Conservation (phyloP, 2,113 vertebrate species). For the Paraplagusia blochii region DNA sequence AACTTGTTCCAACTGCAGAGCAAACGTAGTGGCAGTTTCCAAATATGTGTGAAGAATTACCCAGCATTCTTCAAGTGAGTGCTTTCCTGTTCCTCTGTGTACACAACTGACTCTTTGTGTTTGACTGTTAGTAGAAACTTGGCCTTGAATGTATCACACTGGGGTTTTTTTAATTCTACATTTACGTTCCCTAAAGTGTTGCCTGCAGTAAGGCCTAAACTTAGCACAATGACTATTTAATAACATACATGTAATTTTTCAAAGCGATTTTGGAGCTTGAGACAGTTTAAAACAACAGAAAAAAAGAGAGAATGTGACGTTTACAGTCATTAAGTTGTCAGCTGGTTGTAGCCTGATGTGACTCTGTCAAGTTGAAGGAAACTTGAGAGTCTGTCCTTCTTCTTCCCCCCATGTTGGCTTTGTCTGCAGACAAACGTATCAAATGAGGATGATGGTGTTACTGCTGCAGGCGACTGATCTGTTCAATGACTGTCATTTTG, state of each 20-base stretch:
- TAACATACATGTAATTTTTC: background rate
- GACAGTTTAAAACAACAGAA: conserved; percentile 21
- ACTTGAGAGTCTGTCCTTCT: conserved; percentile 41
- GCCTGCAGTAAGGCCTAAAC: background rate
- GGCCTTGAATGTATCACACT: conserved; percentile 1
- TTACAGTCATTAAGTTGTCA: conserved; percentile 54
- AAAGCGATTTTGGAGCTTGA: conserved; percentile 28
- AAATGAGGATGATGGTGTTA: conserved; percentile 13
- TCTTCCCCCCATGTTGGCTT: conserved; percentile 15
- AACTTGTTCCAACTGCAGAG: conserved; percentile 46
- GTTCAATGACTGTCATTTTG: conserved; percentile 20
- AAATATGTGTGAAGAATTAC: conserved; percentile 34
- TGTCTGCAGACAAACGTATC: conserved; percentile 34
- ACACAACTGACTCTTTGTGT: conserved; percentile 10
- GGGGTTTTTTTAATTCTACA: conserved; percentile 1
- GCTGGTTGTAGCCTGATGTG: conserved; percentile 24
- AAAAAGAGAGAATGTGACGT: conserved; percentile 11
- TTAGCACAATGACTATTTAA: background rate
- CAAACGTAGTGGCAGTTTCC: conserved; percentile 24
- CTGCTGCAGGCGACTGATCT: conserved; percentile 11
- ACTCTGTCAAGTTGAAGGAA: conserved; percentile 33
- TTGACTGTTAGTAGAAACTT: conserved; percentile 9
- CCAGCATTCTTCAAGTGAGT: conserved; percentile 33
- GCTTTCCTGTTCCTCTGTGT: conserved; percentile 13
- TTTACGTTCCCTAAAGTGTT: conserved; percentile 2